Percentiles rank a stretch among this genome's conserved stretches.
Evolutionary conservation across 2,113 vertebrate genomes (phyloP).

Genomic region (Chaetodon auriga): DNA sequence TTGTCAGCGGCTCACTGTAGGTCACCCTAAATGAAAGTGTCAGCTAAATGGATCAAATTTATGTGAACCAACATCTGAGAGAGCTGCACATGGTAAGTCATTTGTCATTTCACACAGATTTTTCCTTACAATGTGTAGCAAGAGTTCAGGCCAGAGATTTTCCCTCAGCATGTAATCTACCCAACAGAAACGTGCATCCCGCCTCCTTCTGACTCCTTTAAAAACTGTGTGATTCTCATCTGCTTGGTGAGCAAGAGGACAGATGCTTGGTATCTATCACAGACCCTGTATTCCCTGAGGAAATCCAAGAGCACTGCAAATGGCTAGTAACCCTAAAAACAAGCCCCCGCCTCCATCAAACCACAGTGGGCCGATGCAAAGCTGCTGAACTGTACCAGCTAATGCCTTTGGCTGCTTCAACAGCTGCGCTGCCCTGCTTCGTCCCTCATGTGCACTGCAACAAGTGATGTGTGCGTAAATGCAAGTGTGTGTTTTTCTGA

Average conservation of each 20-base stretch:
- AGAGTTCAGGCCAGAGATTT: slow-evolving; percentile 15
- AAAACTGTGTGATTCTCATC: slow-evolving; percentile 22
- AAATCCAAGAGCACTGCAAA: slow-evolving; percentile 40
- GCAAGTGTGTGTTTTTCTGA: slow-evolving; percentile 41
- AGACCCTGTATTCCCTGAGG: slow-evolving; percentile 45
- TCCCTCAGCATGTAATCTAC: slow-evolving; percentile 28
- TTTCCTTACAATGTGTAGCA: background rate
- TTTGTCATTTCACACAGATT: slow-evolving; percentile 31
- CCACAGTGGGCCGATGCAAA: slow-evolving; percentile 28
- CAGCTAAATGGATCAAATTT: slow-evolving; percentile 6
- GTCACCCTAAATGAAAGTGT: slow-evolving; percentile 5
- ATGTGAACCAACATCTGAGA: slow-evolving; percentile 31
- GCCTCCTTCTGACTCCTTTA: slow-evolving; percentile 12
- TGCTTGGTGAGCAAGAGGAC: slow-evolving; percentile 34
- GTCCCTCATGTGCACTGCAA: slow-evolving; percentile 33
- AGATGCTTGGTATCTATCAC: slow-evolving; percentile 73
- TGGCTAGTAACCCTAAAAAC: slow-evolving; percentile 41
- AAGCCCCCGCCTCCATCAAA: slow-evolving; percentile 2
- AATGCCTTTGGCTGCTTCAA: slow-evolving; percentile 64
- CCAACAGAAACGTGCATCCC: slow-evolving; percentile 27
- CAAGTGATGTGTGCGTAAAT: slow-evolving; percentile 68
- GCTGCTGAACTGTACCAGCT: slow-evolving; percentile 66
- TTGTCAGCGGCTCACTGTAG: slow-evolving; percentile 10
- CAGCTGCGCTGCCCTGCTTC: slow-evolving; percentile 69
- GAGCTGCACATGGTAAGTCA: slow-evolving; percentile 17